Base-by-base conservation (phyloP, 2,888 invertebrate species). In the Amiota minor region DNA sequence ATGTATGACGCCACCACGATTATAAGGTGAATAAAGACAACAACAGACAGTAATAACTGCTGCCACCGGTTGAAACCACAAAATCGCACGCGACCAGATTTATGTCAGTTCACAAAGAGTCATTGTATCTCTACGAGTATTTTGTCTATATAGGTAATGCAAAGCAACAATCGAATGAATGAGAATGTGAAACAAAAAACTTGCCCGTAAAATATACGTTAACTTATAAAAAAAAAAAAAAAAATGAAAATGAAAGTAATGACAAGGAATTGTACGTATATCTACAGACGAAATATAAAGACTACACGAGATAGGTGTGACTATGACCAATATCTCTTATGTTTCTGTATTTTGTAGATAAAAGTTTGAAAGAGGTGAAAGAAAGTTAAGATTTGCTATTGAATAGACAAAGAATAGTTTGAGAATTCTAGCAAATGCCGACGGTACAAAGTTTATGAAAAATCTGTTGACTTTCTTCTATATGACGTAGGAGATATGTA, bases 281-380 rank as follows among this genome's bases (percentile, higher is more conserved):
- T 23, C 49, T 9, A 49, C 18, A 71, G 20, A 14, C 20, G 20
- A 49, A 11, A 35, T n/a, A 50, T 14, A 9, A 50, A 53, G 69
- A 23, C 80, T 83, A 84, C 77, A 78, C 70, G 78, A 80, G 81
- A 80, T 16, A 74, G 73, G 68, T 79, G 80, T 71, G 84, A 79
- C 77, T 85, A 76, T 70, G 73, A 78, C 70, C 79, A 76, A 84
- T 86, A 84, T 85, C 78, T 79, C 69, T 78, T 86, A 80, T 82
- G 80, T 84, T 78, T n/a, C 0, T n/a, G 4, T 50, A 50, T 50
- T n/a, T 35, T 79, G 81, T 76, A 83, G 85, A 86, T 83, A 83
- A 79, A 84, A 59, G 59, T 14, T 16, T 20, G 10, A 16, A 11
- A 35, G 35, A 2, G 35, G 35, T 35, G 35, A 35, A 8, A 35